Conservation (phyloP, 2,888 invertebrate genomes). For the Odontothrips loti region DNA sequence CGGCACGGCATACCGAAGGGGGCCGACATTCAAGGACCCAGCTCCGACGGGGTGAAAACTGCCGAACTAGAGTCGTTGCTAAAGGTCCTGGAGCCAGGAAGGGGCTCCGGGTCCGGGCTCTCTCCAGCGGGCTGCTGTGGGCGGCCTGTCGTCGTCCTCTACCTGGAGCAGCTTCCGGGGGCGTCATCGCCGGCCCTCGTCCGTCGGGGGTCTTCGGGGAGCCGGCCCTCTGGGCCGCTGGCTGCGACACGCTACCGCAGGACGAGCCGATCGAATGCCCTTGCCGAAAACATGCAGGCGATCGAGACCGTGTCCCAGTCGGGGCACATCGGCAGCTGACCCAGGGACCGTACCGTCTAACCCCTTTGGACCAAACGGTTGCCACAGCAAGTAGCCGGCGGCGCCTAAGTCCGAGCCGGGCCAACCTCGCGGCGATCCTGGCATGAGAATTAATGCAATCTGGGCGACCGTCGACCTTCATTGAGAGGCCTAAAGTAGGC, state of each 20-base stretch:
- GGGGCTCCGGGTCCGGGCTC: neutral
- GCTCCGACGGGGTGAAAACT: too few relatives aligned
- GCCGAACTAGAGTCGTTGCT: neutral
- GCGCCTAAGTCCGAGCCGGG: neutral
- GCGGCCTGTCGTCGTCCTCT: neutral
- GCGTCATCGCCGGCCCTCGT: neutral
- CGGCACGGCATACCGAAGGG: too few relatives aligned
- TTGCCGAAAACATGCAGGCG: neutral
- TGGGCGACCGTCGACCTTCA: neutral
- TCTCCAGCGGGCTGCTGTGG: conserved; percentile 11
- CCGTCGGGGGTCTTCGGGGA: neutral
- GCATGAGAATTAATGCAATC: neutral
- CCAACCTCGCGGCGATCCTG: neutral
- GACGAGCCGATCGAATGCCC: neutral
- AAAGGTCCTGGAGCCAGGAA: neutral
- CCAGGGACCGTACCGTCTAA: neutral
- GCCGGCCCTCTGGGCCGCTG: neutral
- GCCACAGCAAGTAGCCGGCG: neutral
- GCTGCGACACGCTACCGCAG: neutral
- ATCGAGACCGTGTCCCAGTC: neutral
- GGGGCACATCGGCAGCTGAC: conserved; percentile 9
- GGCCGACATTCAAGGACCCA: neutral
- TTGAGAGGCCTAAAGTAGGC: neutral
- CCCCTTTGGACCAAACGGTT: neutral
- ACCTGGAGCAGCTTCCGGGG: neutral